Base-by-base conservation (phyloP, 1,140 invertebrate species). In the Pseudomyrmex pallidus region DNA sequence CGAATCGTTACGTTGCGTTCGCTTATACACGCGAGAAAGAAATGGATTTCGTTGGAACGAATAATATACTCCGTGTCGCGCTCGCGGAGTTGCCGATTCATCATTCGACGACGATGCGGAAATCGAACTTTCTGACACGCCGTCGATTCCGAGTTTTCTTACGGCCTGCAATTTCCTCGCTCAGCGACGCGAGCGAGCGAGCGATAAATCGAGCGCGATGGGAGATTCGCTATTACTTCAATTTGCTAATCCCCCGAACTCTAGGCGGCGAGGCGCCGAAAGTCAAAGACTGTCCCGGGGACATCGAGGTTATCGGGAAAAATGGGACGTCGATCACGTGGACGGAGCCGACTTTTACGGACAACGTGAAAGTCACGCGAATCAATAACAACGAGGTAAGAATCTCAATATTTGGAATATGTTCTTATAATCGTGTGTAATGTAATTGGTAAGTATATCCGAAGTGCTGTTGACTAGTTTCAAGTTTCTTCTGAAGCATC, bases 331-430 rank as follows among this genome's bases (percentile, higher is more conserved):
- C 91, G 13, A 94, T 96, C 61, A 93, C 91, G 54, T 96, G 96
- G 96, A 92, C 90, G 13, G 95, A 96, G 82, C 95, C 95, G 1
- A 92, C 93, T 44, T 96, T 96, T 86, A 94, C 92, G 12, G 96
- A 96, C 88, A 96, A 96, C 85, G 94, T 96, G 17, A 94, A 94
- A 77, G 93, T 96, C 50, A 92, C 92, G 35, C 89, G 92, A 54
- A 89, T 95, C 15, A 93, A 90, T 57, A 95, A 94, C 86, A 95
- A 93, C 72, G 91, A 95, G 92, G 95, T 95, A 91, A 91, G 89
- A 72, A 7, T 35, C 35, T 35, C 35, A 35, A 35, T 35, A 35
- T 35, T 35, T 35, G 35, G 5, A 35, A 35, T 7, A 35, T 35
- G 35, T 35, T 35, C 5, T 35, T 35, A 5, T 35, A 25, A 25